Evolutionary conservation across 2,888 invertebrate species (phyloP).

Genomic region (Orchesella flavescens): DNA sequence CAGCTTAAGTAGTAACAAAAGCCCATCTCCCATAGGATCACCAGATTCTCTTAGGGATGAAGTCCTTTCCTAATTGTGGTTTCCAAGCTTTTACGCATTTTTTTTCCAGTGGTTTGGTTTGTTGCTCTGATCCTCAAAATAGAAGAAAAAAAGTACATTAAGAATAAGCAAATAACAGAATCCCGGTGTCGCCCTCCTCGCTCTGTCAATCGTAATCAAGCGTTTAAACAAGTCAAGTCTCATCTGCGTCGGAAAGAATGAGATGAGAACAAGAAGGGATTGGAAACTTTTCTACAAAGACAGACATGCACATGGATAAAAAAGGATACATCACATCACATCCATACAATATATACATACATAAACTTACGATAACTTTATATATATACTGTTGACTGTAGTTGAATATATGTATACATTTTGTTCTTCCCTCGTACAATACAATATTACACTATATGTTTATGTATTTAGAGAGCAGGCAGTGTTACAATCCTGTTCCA

Average conservation of each 20-base stretch:
- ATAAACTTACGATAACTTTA: not conserved
- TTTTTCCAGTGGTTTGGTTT: conserved; percentile 20
- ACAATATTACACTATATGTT: not conserved
- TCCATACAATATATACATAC: too few species aligned
- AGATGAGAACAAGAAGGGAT: conserved; percentile 17
- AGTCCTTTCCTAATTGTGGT: conserved; percentile 69
- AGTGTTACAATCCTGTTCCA: conserved; percentile 53
- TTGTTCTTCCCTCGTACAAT: not conserved
- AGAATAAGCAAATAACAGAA: not conserved
- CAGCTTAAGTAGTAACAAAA: conserved; percentile 66
- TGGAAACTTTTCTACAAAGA: conserved; percentile 9
- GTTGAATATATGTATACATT: not conserved
- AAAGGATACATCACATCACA: conserved; percentile 25
- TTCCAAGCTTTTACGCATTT: conserved; percentile 48
- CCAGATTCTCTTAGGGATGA: conserved; percentile 72
- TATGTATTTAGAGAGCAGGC: not conserved
- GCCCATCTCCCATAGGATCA: conserved; percentile 70
- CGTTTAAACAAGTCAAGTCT: conserved; percentile 38
- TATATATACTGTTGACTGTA: too few species aligned
- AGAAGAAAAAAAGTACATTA: conserved; percentile 4
- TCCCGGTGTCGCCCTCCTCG: conserved; percentile 40
- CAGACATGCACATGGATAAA: conserved; percentile 26
- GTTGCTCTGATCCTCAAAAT: not conserved
- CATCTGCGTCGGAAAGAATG: conserved; percentile 23
- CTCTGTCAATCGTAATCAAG: conserved; percentile 5